Conservation (phyloP, 2,888 invertebrate species). For the Chromoteleia sp. region DNA sequence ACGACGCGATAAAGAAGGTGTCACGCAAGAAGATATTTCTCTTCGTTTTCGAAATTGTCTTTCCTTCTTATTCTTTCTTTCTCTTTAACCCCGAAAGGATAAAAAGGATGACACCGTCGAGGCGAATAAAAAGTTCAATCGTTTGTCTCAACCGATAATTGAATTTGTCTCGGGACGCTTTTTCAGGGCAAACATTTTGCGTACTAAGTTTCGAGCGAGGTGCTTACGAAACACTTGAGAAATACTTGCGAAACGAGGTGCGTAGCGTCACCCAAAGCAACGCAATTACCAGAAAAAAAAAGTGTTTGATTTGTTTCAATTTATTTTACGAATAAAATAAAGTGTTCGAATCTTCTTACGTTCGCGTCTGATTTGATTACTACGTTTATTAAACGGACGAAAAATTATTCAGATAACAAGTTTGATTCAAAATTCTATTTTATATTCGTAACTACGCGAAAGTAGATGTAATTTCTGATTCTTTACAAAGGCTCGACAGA, state of each 20-base stretch:
- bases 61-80: constrained; percentile 2
- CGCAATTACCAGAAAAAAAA: constrained; percentile 10
- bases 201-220: constrained; percentile 53
- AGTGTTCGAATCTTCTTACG: no score
- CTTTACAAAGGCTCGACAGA: not conserved
- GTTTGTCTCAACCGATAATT: constrained; percentile 64
- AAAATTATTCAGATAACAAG: no score
- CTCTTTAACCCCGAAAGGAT: constrained; percentile 39
- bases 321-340: no score
- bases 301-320: constrained; percentile 23
- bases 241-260: constrained; percentile 36
- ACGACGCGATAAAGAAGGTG: constrained; percentile 41
- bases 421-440: no score
- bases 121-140: constrained; percentile 65
- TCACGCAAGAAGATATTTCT: constrained; percentile 35
- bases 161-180: constrained; percentile 56
- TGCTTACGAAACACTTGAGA: constrained; percentile 36
- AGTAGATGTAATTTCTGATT: not conserved
- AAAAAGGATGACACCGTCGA: constrained; percentile 60
- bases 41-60: constrained; percentile 33
- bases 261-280: constrained; percentile 18
- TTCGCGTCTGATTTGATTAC: no score
- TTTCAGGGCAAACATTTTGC: constrained; percentile 56
- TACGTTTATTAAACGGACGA: no score
- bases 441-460: no score